These are phyloP conservation scores for Eolophus roseicapilla DNA, from an alignment of 2,113 vertebrate genomes.

Conservation along the genomic window DNA sequence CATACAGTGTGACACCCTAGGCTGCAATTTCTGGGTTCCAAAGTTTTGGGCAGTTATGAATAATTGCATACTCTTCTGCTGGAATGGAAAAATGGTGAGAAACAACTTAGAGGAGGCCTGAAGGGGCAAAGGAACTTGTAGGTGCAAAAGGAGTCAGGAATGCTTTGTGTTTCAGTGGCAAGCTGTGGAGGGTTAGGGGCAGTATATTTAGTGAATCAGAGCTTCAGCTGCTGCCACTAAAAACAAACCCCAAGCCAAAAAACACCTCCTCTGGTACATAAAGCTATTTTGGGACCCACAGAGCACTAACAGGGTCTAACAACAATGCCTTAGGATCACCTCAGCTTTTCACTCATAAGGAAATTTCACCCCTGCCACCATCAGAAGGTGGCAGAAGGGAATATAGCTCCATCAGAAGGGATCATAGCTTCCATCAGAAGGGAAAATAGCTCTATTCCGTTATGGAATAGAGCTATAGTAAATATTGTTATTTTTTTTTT, in stretches of 20 bases:
- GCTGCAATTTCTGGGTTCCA: not conserved
- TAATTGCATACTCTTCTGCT: not conserved
- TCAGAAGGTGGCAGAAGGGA: not conserved
- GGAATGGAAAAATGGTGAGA: not conserved
- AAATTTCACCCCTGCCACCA: not conserved
- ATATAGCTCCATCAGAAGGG: no score
- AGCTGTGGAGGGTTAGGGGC: not conserved
- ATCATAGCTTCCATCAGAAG: no score
- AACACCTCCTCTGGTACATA: not conserved
- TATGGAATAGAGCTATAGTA: not conserved
- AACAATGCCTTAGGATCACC: accelerated
- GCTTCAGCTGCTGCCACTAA: not conserved
- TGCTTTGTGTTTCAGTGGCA: not conserved
- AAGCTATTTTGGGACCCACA: not conserved
- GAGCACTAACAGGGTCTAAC: not conserved
- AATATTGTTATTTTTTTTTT: not conserved
- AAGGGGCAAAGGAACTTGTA: not conserved
- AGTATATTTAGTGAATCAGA: not conserved
- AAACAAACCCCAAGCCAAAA: not conserved
- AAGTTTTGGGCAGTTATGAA: not conserved
- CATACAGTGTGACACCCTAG: not conserved
- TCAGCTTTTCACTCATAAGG: not conserved
- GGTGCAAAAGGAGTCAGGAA: not conserved
- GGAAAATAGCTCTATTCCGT: not conserved
- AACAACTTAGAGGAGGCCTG: not conserved